These are phyloP conservation scores for Luidia sarsii DNA, from an alignment of 53 echinoderm and acorn worm species.

Conservation along the genomic window DNA sequence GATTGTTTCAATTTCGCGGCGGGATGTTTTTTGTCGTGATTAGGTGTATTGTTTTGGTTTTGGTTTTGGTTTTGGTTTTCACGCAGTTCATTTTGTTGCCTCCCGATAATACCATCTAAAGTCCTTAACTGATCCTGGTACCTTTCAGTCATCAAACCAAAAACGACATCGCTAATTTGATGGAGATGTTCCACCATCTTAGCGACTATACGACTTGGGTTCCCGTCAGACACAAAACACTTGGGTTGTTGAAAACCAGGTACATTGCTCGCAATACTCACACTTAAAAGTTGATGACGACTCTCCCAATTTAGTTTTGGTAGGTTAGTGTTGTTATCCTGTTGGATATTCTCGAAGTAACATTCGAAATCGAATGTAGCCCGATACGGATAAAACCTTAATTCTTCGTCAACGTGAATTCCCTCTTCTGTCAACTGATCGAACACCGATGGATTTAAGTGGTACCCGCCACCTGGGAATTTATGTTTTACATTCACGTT, in stretches of 20 bases:
- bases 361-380: slow-evolving; percentile 61
- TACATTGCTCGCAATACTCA: slow-evolving; percentile 61
- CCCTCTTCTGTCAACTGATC: slow-evolving; percentile 34
- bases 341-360: slow-evolving; percentile 9
- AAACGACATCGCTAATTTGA: slow-evolving; percentile 9
- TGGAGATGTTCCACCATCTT: slow-evolving; percentile 22
- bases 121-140: neutral
- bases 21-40: neutral
- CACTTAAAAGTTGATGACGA: slow-evolving; percentile 44
- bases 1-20: neutral
- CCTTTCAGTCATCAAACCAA: neutral
- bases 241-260: slow-evolving; percentile 6
- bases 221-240: slow-evolving; percentile 54
- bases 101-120: neutral
- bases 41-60: neutral
- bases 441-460: slow-evolving; percentile 38
- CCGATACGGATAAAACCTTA: slow-evolving; percentile 45
- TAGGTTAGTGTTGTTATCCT: neutral
- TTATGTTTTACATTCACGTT: slow-evolving; percentile 38
- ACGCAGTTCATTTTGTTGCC: neutral
- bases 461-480: slow-evolving; percentile 39
- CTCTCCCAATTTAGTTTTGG: slow-evolving; percentile 33
- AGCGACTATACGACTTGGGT: slow-evolving; percentile 16
- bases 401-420: neutral
- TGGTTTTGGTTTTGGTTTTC: neutral